Evolutionary conservation across 2,888 invertebrate species (phyloP).

Genomic region (Acrobasis consociella): DNA sequence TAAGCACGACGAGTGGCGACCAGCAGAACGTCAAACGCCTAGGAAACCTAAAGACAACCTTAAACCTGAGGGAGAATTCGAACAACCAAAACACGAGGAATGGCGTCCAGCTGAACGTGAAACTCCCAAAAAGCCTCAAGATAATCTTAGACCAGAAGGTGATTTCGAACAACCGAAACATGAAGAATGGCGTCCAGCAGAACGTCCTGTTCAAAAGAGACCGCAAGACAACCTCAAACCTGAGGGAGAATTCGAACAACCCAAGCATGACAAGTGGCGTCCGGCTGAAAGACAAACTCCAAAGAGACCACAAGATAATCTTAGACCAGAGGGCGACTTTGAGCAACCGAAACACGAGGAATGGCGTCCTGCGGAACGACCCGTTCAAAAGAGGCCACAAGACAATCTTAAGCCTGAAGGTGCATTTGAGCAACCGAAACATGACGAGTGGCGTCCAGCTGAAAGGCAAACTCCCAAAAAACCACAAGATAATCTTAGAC

Average conservation of each 20-base stretch:
- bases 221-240: conserved; percentile 76
- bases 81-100: conserved; percentile 54
- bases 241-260: conserved; percentile 79
- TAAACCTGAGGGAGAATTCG: conserved; percentile 75
- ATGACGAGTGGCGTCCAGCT: conserved; percentile 54
- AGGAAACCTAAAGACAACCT: conserved; percentile 77
- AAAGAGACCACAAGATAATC: conserved; percentile 59
- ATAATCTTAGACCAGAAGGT: conserved; percentile 62
- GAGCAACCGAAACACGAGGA: conserved; percentile 46
- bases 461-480: conserved; percentile 62
- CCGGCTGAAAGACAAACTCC: conserved; percentile 66
- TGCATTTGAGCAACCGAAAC: conserved; percentile 72
- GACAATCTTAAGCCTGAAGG: conserved; percentile 80
- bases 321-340: conserved; percentile 81
- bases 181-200: conserved; percentile 54
- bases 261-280: conserved; percentile 51
- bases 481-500: conserved; percentile 73
- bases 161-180: conserved; percentile 58
- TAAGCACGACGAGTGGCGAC: conserved; percentile 59
- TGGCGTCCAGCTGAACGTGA: conserved; percentile 65
- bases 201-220: conserved; percentile 53
- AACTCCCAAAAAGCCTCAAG: conserved; percentile 61
- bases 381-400: conserved; percentile 40
- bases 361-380: conserved; percentile 63
- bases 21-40: conserved; percentile 60